Evolutionary conservation across 2,113 vertebrate genomes (phyloP).

Genomic region (Falcunculus frontatus): DNA sequence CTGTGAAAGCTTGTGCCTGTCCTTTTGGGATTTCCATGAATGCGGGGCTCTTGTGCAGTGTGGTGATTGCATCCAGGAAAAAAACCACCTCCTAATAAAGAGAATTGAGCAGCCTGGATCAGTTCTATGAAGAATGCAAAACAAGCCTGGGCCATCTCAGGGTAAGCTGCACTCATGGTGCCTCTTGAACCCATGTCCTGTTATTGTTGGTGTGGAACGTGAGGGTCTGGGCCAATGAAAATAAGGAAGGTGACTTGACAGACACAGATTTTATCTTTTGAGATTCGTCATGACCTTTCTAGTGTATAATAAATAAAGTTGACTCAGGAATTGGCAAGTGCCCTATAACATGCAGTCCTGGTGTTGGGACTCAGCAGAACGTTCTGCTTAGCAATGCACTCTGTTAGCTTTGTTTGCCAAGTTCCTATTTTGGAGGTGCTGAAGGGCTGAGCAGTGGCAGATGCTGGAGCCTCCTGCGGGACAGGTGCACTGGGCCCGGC

Average conservation of each 20-base stretch:
- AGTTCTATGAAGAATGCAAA: slow-evolving; percentile 30
- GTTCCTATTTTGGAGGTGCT: slow-evolving; percentile 42
- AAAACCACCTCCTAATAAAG: background rate
- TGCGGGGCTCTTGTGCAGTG: background rate
- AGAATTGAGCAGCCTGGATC: background rate
- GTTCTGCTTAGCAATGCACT: slow-evolving; percentile 61
- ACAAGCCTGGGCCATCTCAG: slow-evolving; percentile 43
- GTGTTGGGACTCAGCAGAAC: slow-evolving; percentile 50
- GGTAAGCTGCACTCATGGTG: slow-evolving; percentile 42
- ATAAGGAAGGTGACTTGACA: slow-evolving; percentile 66
- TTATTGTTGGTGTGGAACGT: slow-evolving; percentile 61
- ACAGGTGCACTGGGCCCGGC: background rate
- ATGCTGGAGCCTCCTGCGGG: slow-evolving; percentile 2
- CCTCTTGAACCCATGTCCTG: slow-evolving; percentile 65
- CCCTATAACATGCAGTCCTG: slow-evolving; percentile 55
- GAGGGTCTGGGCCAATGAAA: slow-evolving; percentile 57
- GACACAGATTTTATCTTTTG: slow-evolving; percentile 66
- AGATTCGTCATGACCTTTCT: slow-evolving; percentile 55
- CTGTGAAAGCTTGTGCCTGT: background rate
- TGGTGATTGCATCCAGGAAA: background rate
- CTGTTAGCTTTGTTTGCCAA: slow-evolving; percentile 31
- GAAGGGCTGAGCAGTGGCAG: slow-evolving; percentile 18
- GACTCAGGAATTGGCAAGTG: slow-evolving; percentile 63
- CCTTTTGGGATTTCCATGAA: background rate
- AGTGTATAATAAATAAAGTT: slow-evolving; percentile 57